Evolutionary conservation across 2,888 invertebrate genomes (phyloP).

Genomic region (Neoitamus cyanurus): DNA sequence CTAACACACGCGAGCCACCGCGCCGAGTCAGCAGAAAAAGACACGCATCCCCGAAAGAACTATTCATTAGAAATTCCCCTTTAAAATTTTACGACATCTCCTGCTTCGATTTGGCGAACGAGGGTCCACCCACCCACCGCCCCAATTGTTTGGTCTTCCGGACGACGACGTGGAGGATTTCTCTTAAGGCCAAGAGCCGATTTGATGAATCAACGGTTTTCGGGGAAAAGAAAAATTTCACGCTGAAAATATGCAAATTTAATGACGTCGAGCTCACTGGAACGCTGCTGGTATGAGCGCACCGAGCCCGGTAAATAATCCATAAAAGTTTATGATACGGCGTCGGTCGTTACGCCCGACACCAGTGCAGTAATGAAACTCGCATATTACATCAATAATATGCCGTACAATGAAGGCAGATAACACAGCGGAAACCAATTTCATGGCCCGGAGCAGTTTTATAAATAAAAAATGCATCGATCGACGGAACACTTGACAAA

Average conservation of each 20-base stretch:
- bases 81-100: slow-evolving; percentile 7
- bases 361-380: slow-evolving; percentile 42
- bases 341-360: slow-evolving; percentile 33
- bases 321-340: slow-evolving; percentile 41
- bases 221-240: background rate
- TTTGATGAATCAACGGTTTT: slow-evolving; percentile 37
- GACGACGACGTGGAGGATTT: background rate
- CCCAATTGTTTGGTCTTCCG: background rate
- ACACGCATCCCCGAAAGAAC: background rate
- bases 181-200: background rate
- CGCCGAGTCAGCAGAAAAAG: background rate
- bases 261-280: background rate
- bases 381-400: slow-evolving; percentile 44
- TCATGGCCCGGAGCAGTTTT: slow-evolving; percentile 31
- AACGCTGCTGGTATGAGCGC: background rate
- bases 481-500: slow-evolving; percentile 17
- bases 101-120: background rate
- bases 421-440: slow-evolving; percentile 44
- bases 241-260: slow-evolving; percentile 32
- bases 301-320: slow-evolving; percentile 25
- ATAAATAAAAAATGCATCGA: slow-evolving; percentile 43
- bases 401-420: slow-evolving; percentile 23
- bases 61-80: background rate
- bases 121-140: background rate
- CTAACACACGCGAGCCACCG: background rate